phyloP scores from a whole-genome alignment of 2,888 invertebrate genomes.

The Phalera bucephala region DNA sequence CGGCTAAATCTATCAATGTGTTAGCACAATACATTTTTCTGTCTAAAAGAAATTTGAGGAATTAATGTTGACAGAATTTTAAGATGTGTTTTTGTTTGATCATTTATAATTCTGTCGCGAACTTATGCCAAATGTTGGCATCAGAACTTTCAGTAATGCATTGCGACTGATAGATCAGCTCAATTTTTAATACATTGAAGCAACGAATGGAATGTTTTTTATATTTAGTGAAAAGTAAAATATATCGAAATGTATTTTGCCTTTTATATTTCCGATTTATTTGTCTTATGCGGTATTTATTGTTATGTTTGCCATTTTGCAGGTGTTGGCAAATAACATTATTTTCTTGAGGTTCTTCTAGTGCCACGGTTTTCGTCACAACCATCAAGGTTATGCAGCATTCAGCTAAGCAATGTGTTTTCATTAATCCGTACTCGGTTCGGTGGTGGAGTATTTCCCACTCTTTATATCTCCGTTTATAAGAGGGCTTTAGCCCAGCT shows the following conservation, averaged over 20 bases:
- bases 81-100: conserved; percentile 13
- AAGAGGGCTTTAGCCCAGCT: too few relatives aligned
- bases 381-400: too few relatives aligned
- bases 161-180: conserved; percentile 23
- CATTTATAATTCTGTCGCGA: conserved; percentile 11
- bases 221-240: background rate
- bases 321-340: too few relatives aligned
- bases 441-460: too few relatives aligned
- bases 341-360: too few relatives aligned
- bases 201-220: background rate
- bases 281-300: background rate
- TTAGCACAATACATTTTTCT: conserved; percentile 7
- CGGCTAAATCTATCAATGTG: conserved; percentile 12
- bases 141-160: conserved; percentile 20
- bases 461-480: too few relatives aligned
- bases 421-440: too few relatives aligned
- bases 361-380: too few relatives aligned
- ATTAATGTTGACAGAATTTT: conserved; percentile 17
- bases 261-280: too few relatives aligned
- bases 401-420: too few relatives aligned
- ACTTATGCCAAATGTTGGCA: conserved; percentile 9
- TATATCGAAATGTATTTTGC: too few relatives aligned
- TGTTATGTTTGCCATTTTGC: background rate
- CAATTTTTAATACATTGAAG: background rate
- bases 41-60: conserved; percentile 6